Percentiles rank a stretch among this genome's conserved stretches.
phyloP scores from a whole-genome alignment of 2,888 invertebrate species.

The Cerceris rybyensis region DNA sequence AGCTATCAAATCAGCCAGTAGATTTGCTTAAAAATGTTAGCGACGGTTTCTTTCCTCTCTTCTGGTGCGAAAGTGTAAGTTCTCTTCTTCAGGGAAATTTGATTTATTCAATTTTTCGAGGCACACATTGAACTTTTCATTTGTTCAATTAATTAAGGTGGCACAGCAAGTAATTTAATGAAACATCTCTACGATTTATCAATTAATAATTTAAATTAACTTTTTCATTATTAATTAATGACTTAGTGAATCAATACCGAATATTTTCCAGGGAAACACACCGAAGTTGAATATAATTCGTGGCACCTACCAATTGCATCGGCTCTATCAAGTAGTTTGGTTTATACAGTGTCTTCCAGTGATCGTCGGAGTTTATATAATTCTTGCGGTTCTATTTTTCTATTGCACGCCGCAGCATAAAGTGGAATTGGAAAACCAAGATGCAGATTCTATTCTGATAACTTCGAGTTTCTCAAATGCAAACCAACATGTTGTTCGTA shows the following conservation, averaged over 20 bases:
- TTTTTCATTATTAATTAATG: no score
- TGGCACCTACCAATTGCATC: conserved; percentile 22
- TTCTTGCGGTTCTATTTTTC: conserved; percentile 37
- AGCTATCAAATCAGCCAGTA: conserved; percentile 80
- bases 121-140: no score
- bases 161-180: no score
- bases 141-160: no score
- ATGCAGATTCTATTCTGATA: conserved; percentile 4
- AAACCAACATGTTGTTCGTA: neutral
- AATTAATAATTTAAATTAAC: no score
- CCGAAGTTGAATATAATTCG: neutral
- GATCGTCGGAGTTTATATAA: conserved; percentile 58
- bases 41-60: conserved; percentile 84
- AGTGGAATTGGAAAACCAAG: neutral
- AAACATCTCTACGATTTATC: no score
- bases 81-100: conserved; percentile 3
- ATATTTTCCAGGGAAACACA: conserved; percentile 35
- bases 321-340: conserved; percentile 9
- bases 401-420: neutral
- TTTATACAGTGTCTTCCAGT: conserved; percentile 52
- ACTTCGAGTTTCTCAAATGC: conserved; percentile 2
- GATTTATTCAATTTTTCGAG: no score
- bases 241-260: neutral
- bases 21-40: conserved; percentile 83
- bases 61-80: conserved; percentile 81